These are phyloP conservation scores for Drosophila formosana DNA, from an alignment of 2,888 invertebrate species.

Conservation along the genomic window DNA sequence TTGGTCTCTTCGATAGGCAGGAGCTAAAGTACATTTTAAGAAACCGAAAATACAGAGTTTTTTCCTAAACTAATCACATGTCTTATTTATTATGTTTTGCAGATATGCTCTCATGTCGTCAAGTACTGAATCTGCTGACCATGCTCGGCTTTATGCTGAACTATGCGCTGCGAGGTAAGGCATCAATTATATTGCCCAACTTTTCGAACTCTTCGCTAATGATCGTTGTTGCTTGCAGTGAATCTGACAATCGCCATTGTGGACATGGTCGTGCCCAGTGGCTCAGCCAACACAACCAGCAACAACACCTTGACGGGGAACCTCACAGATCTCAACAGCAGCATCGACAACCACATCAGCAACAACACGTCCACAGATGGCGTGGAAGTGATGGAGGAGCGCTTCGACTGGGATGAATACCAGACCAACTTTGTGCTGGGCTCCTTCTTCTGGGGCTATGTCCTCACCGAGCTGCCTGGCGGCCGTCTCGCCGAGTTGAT, in stretches of 20 bases:
- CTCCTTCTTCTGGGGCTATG: constrained; percentile 96
- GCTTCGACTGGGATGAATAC: constrained; percentile 92
- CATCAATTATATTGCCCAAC: neutral
- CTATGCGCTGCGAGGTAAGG: constrained; percentile 89
- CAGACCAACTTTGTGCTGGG: constrained; percentile 93
- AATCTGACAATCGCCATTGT: constrained; percentile 95
- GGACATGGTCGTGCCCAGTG: constrained; percentile 88
- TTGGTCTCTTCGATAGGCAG: too few relatives aligned
- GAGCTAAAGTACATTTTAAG: too few relatives aligned
- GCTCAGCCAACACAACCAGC: constrained; percentile 11
- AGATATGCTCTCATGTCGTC: constrained; percentile 92
- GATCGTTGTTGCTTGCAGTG: constrained; percentile 84
- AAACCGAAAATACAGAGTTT: too few relatives aligned
- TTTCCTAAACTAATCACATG: neutral
- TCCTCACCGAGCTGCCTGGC: constrained; percentile 95
- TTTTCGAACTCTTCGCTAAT: neutral
- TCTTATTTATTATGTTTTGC: constrained; percentile 75
- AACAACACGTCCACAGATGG: constrained; percentile 39
- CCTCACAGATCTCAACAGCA: constrained; percentile 4
- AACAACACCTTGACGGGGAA: constrained; percentile 20
- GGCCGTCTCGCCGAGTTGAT: constrained; percentile 93
- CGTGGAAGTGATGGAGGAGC: constrained; percentile 79
- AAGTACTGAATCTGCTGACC: constrained; percentile 93
- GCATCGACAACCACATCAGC: constrained; percentile 15
- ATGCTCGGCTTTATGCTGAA: constrained; percentile 95